Base-by-base conservation (phyloP, 2,888 invertebrate species). In the Oxycera nigricornis region DNA sequence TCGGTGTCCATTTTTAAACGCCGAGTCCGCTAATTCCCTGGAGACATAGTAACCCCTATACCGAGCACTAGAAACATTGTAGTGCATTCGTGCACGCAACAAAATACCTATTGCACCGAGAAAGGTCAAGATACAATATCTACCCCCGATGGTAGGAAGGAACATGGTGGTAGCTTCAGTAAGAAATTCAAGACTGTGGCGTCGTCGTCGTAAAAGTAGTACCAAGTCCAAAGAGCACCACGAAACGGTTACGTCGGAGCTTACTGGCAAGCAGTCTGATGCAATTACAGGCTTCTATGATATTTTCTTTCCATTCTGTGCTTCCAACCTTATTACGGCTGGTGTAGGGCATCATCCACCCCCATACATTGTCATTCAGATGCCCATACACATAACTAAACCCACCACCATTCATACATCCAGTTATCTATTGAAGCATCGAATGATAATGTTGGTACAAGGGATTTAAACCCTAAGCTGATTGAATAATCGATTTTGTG, bases 401-500 rank as follows among this genome's bases (percentile, higher is more conserved):
- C 46, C 46, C 11, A 35, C 35, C 46, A 46, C 46, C 22, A 24
- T 20, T 9, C 61, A 61, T 35, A 17, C 61, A 31, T 61, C 61
- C 2, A 65, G 14, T 41, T n/a, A 41, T 65, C 65, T 65, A 65
- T 65, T 41, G 62, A 62, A 30, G 41, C 65, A 41, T 65, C 65
- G 65, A 65, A 65, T 65, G 65, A 65, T 65, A 65, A 70, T 70
- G 52, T 68, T 68, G 28, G 68, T 70, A 70, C 70, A 52, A 52
- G 52, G 70, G 31, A 52, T 70, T 55, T 52, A 52, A 52, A 22
- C 70, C 70, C 52, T 70, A 70, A 70, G 70, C 70, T 55, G 70
- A 70, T 70, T 70, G 70, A 20, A 52, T 52, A 70, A 70, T 70
- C 52, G 70, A 70, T 70, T 70, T 70, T 52, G 70, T 70, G 70